Percentiles rank a stretch among this genome's conserved stretches.
Conservation (phyloP, 2,888 invertebrate genomes). For the Drosophila pseudotalamancana region DNA sequence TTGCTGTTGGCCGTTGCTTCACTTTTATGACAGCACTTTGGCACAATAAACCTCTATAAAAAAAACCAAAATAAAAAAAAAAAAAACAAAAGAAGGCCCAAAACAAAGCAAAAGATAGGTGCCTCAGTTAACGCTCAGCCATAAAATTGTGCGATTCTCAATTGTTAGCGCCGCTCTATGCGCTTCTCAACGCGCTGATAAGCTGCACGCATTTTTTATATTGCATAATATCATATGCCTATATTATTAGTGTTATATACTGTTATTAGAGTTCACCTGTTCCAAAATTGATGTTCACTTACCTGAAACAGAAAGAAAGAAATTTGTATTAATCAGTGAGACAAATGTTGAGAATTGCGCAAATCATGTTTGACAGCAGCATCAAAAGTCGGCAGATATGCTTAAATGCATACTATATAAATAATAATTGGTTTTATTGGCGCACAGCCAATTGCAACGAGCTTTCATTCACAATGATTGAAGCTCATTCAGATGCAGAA, state of each 20-base stretch:
- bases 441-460: constrained; percentile 35
- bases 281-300: no score
- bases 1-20: constrained; percentile 1
- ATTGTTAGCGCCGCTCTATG: background rate
- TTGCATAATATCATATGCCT: background rate
- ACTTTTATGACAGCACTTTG: constrained; percentile 34
- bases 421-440: constrained; percentile 24
- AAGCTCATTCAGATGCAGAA: constrained; percentile 43
- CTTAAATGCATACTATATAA: constrained; percentile 5
- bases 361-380: constrained; percentile 12
- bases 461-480: constrained; percentile 45
- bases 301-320: constrained; percentile 45
- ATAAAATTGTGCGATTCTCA: constrained; percentile 14
- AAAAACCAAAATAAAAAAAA: no score
- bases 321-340: no score
- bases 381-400: background rate
- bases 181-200: constrained; percentile 9
- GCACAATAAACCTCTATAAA: constrained; percentile 29
- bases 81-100: no score
- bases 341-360: background rate
- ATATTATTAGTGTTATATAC: no score
- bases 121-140: background rate
- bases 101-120: constrained; percentile 11
- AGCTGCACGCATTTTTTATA: background rate
- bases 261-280: no score